Evolutionary conservation across 92 coral and sea anemone species (phyloP).

Genomic region (Zoanthus solanderi): DNA sequence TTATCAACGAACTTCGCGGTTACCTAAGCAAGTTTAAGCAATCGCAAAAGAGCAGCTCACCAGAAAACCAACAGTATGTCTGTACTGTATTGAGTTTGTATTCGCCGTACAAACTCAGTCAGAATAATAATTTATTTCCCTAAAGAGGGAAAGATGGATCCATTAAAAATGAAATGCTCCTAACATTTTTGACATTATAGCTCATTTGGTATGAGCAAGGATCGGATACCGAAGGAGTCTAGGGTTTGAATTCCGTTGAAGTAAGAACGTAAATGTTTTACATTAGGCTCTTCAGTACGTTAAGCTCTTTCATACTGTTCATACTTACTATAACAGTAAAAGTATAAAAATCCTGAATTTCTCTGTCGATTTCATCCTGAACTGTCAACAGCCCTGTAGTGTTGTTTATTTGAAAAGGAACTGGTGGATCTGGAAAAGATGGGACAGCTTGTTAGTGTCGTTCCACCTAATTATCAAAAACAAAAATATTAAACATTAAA

Average conservation of each 20-base stretch:
- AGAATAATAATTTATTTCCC: too few species aligned
- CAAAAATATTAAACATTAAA: too few species aligned
- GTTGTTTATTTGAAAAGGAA: conserved; percentile 28
- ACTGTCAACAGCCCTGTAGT: conserved; percentile 25
- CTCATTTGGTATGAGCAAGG: background rate
- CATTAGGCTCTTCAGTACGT: too few species aligned
- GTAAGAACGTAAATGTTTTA: background rate
- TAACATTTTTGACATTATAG: too few species aligned
- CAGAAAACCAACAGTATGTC: too few species aligned
- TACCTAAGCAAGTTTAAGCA: too few species aligned
- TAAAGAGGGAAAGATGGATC: too few species aligned
- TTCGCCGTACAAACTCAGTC: background rate
- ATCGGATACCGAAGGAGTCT: background rate
- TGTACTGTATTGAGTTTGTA: background rate
- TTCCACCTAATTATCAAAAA: too few species aligned
- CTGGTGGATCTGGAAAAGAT: background rate
- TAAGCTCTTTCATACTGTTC: background rate
- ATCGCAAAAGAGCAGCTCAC: too few species aligned
- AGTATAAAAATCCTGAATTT: conserved; percentile 25
- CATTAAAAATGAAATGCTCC: too few species aligned
- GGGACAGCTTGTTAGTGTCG: too few species aligned
- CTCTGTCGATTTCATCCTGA: conserved; percentile 20
- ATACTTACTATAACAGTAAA: conserved; percentile 51
- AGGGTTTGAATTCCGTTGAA: background rate
- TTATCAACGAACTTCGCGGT: too few species aligned